These are phyloP conservation scores for Glossophaga mutica DNA, from an alignment of 2,797 vertebrate species.

Conservation along the genomic window DNA sequence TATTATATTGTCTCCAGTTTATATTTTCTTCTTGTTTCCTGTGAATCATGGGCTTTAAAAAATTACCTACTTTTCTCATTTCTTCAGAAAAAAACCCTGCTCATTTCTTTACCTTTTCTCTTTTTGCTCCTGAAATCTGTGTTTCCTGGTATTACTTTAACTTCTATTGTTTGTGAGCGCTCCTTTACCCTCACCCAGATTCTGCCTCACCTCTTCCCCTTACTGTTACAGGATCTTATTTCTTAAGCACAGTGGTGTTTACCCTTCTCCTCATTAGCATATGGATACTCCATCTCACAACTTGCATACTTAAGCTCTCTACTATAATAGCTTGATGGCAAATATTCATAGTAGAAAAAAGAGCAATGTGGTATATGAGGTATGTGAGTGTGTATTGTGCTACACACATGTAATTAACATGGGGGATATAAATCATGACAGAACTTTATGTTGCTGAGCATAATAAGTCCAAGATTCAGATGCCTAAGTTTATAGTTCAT, in stretches of 20 bases:
- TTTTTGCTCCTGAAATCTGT: not conserved
- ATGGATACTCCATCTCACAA: not conserved
- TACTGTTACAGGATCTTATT: not conserved
- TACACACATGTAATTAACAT: not conserved
- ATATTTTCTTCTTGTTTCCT: conserved; percentile 28
- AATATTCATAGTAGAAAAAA: not conserved
- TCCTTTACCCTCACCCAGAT: not conserved
- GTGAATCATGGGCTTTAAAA: conserved; percentile 23
- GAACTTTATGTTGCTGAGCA: not conserved
- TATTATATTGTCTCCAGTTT: not conserved
- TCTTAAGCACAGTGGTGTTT: not conserved
- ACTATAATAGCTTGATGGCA: not conserved
- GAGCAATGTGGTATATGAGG: not conserved
- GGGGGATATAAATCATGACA: not conserved
- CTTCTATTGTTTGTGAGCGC: not conserved
- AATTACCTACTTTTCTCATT: not conserved
- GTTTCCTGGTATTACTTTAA: not conserved
- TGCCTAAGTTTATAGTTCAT: not conserved
- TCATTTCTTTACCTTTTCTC: not conserved
- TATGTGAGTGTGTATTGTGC: not conserved
- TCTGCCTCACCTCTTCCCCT: not conserved
- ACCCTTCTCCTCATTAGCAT: not conserved
- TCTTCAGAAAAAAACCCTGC: not conserved
- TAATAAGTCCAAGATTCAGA: not conserved
- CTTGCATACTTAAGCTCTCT: not conserved